Evolutionary conservation across 2,888 invertebrate genomes (phyloP).

Genomic region (Drosophila borealis): DNA sequence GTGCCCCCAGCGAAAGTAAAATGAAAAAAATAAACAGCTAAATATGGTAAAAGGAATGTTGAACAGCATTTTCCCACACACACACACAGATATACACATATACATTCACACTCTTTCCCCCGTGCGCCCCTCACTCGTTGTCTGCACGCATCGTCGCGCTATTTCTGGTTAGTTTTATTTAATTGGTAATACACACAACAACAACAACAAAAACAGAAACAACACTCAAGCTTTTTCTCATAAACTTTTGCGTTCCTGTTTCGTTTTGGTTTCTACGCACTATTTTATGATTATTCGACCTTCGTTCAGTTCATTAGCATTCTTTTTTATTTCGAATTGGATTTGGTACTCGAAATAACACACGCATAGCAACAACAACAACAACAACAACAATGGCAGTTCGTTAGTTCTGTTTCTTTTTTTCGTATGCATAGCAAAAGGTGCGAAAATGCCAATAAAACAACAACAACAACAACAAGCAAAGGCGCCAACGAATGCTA

Average conservation of each 20-base stretch:
- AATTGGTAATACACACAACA: constrained; percentile 33
- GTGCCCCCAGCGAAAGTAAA: constrained; percentile 42
- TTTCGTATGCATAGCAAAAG: constrained; percentile 43
- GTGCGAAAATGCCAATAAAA: constrained; percentile 68
- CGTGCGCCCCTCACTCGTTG: background rate
- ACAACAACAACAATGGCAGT: constrained; percentile 5
- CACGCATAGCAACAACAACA: constrained; percentile 30
- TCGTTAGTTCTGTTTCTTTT: constrained; percentile 1
- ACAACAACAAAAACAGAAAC: constrained; percentile 7
- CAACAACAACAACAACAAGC: constrained; percentile 23
- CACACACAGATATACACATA: background rate
- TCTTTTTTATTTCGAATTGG: constrained; percentile 32
- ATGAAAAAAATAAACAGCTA: constrained; percentile 20
- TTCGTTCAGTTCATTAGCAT: constrained; percentile 79
- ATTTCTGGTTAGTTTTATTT: constrained; percentile 33
- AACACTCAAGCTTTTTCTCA: constrained; percentile 14
- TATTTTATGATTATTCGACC: constrained; percentile 55
- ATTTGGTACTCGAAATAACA: constrained; percentile 24
- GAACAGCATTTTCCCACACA: constrained; percentile 8
- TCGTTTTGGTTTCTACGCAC: constrained; percentile 32
- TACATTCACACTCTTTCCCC: background rate
- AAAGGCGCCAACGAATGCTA: constrained; percentile 32
- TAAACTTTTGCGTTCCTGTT: constrained; percentile 32
- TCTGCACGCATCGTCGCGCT: constrained; percentile 32
- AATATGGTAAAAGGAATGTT: constrained; percentile 18